phyloP scores from a whole-genome alignment of 2,888 invertebrate genomes.

The Lomographa bimaculata region DNA sequence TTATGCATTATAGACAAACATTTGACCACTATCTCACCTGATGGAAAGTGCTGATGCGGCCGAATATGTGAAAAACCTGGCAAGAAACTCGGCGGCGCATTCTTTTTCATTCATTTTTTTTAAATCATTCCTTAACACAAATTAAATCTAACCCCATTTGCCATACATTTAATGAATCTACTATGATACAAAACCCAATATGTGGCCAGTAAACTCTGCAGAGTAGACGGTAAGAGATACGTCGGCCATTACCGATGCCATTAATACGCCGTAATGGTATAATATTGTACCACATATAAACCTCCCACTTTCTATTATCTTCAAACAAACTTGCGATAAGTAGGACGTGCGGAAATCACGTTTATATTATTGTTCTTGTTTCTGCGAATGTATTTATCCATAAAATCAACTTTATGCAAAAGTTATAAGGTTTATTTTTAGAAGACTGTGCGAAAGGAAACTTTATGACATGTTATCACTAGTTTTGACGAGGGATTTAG shows the following conservation, averaged over 20 bases:
- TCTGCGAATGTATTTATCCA: not conserved
- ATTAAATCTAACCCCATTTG: no score
- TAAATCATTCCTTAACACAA: no score
- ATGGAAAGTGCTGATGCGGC: no score
- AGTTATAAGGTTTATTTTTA: conserved; percentile 3
- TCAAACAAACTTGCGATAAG: conserved; percentile 25
- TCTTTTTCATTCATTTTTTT: no score
- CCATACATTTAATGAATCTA: not conserved
- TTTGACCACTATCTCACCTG: no score
- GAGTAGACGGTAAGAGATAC: conserved; percentile 12
- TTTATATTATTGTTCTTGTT: conserved; percentile 22
- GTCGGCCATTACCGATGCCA: conserved; percentile 12
- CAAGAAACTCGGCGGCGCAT: no score
- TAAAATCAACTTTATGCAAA: conserved; percentile 3
- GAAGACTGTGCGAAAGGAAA: conserved; percentile 21
- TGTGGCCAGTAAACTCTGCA: conserved; percentile 1
- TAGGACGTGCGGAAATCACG: conserved; percentile 21
- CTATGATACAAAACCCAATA: not conserved
- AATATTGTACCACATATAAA: conserved; percentile 18
- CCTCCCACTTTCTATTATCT: conserved; percentile 21
- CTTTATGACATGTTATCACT: conserved; percentile 37
- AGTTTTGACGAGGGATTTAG: conserved; percentile 42
- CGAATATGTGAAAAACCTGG: no score
- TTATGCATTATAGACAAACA: no score
- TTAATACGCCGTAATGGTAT: conserved; percentile 20